Conservation (phyloP, 2,888 invertebrate genomes). For the Ommatoiulus sabulosus region DNA sequence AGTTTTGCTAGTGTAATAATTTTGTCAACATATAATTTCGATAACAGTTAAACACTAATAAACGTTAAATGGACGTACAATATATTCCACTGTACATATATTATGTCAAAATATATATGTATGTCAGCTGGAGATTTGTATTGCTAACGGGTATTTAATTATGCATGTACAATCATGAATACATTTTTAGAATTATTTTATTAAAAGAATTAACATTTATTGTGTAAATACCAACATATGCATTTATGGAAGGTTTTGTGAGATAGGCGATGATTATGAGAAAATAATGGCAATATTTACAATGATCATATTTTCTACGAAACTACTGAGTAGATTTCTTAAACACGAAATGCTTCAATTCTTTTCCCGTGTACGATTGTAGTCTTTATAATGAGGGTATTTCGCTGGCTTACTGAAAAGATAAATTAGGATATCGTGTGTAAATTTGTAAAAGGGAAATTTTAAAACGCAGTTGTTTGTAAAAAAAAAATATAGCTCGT, state of each 20-base stretch:
- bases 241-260: not conserved
- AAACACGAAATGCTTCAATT: not conserved
- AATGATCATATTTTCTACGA: not conserved
- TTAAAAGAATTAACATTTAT: too few relatives aligned
- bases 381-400: conserved; percentile 23
- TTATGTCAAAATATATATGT: too few relatives aligned
- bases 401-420: not conserved
- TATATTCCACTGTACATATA: too few relatives aligned
- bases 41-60: too few relatives aligned
- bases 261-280: not conserved
- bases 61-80: too few relatives aligned
- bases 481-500: not conserved
- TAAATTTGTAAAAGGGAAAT: not conserved
- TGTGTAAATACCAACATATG: not conserved
- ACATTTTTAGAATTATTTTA: too few relatives aligned
- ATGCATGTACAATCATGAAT: too few relatives aligned
- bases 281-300: not conserved
- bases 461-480: not conserved
- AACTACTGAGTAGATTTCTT: not conserved
- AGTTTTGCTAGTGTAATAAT: too few relatives aligned
- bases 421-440: not conserved
- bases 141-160: too few relatives aligned
- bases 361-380: not conserved
- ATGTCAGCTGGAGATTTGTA: too few relatives aligned
- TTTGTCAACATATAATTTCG: too few relatives aligned